phyloP scores from a whole-genome alignment of 2,888 invertebrate species.

The Cerastis leucographa region DNA sequence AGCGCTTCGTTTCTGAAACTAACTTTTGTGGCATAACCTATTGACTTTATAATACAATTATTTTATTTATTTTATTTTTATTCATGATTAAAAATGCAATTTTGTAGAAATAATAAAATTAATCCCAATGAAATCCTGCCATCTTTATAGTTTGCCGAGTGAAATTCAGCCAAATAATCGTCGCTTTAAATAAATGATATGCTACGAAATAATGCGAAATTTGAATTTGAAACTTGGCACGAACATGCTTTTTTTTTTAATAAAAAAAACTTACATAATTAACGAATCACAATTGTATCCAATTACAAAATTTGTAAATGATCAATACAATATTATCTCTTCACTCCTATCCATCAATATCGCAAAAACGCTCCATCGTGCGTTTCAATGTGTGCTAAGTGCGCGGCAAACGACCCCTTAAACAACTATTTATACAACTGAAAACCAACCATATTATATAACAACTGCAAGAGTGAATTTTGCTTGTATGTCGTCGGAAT shows the following conservation, averaged over 20 bases:
- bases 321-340: slow-evolving; percentile 81
- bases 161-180: too few species aligned
- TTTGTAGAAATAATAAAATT: too few species aligned
- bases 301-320: slow-evolving; percentile 61
- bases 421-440: slow-evolving; percentile 70
- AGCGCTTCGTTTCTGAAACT: too few species aligned
- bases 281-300: slow-evolving; percentile 47
- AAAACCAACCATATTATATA: slow-evolving; percentile 65
- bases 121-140: too few species aligned
- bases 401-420: slow-evolving; percentile 77
- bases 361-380: slow-evolving; percentile 79
- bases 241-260: neutral
- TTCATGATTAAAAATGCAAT: too few species aligned
- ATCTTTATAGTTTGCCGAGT: too few species aligned
- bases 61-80: too few species aligned
- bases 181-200: too few species aligned
- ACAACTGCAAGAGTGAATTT: slow-evolving; percentile 9
- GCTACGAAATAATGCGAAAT: too few species aligned
- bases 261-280: slow-evolving; percentile 3
- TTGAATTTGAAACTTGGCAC: too few species aligned
- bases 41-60: too few species aligned
- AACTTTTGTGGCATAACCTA: too few species aligned
- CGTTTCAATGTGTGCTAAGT: slow-evolving; percentile 83
- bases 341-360: slow-evolving; percentile 78
- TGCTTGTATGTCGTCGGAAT: neutral